These are phyloP conservation scores for Micrastur ruficollis DNA, from an alignment of 2,797 vertebrate species.

Conservation along the genomic window DNA sequence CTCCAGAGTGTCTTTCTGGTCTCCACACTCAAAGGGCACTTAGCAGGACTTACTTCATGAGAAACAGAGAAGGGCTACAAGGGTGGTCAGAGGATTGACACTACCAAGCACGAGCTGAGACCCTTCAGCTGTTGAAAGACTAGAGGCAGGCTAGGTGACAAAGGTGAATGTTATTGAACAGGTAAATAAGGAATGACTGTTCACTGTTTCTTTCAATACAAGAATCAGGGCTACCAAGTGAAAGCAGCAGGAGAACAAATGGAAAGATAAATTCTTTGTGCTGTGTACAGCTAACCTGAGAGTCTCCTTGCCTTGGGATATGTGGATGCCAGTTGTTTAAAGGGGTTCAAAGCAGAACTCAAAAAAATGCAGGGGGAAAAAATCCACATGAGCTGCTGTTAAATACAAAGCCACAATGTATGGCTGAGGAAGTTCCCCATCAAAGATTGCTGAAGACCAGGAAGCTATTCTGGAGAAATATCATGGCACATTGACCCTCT, in stretches of 20 bases:
- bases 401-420: not conserved
- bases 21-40: not conserved
- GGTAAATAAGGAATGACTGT: not conserved
- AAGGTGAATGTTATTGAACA: not conserved
- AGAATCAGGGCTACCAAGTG: not conserved
- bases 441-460: not conserved
- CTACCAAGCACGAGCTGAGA: not conserved
- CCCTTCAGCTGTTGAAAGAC: not conserved
- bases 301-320: not conserved
- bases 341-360: not conserved
- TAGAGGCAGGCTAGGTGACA: not conserved
- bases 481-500: fast-evolving
- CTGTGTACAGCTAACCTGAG: not conserved
- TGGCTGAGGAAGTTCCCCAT: not conserved
- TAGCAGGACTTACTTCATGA: not conserved
- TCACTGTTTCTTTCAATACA: not conserved
- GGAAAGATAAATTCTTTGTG: not conserved
- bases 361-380: not conserved
- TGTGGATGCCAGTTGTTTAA: not conserved
- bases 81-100: not conserved
- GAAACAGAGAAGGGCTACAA: not conserved
- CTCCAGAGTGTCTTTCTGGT: not conserved
- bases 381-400: not conserved
- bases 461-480: not conserved
- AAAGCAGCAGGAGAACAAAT: conserved; percentile 1